These are phyloP conservation scores for Hiodon tergisus DNA, from an alignment of 2,113 vertebrate genomes.

Conservation along the genomic window DNA sequence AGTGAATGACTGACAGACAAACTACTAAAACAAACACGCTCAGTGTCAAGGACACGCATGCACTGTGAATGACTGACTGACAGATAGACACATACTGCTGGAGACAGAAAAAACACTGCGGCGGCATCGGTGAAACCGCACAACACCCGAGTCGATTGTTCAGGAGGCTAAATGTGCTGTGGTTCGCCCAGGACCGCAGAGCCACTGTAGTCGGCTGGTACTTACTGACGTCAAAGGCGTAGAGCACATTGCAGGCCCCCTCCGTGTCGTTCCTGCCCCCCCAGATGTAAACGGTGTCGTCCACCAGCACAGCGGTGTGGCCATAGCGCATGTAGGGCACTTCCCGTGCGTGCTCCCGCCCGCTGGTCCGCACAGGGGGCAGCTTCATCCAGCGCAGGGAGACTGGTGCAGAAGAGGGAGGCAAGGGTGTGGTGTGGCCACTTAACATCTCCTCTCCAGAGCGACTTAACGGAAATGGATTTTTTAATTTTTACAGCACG, in stretches of 20 bases:
- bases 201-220: conserved; percentile 29
- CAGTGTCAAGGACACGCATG: too few species aligned
- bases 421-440: neutral
- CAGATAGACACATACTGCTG: too few species aligned
- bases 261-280: conserved; percentile 94
- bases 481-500: too few species aligned
- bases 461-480: too few species aligned
- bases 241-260: conserved; percentile 97
- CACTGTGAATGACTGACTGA: too few species aligned
- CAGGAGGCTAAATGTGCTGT: too few species aligned
- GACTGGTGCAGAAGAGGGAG: conserved; percentile 59
- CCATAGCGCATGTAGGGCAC: conserved; percentile 98
- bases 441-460: too few species aligned
- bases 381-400: conserved; percentile 94
- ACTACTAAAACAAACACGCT: too few species aligned
- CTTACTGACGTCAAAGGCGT: conserved; percentile 96
- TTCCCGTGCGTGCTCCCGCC: conserved; percentile 74
- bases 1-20: too few species aligned
- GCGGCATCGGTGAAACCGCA: too few species aligned
- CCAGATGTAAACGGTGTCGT: conserved; percentile 93
- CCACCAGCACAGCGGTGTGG: conserved; percentile 92
- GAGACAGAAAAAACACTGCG: too few species aligned
- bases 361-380: conserved; percentile 76
- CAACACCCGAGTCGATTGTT: too few species aligned
- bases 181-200: neutral